Base-by-base conservation (phyloP, 2,113 vertebrate genomes). In the Vidua chalybeata region DNA sequence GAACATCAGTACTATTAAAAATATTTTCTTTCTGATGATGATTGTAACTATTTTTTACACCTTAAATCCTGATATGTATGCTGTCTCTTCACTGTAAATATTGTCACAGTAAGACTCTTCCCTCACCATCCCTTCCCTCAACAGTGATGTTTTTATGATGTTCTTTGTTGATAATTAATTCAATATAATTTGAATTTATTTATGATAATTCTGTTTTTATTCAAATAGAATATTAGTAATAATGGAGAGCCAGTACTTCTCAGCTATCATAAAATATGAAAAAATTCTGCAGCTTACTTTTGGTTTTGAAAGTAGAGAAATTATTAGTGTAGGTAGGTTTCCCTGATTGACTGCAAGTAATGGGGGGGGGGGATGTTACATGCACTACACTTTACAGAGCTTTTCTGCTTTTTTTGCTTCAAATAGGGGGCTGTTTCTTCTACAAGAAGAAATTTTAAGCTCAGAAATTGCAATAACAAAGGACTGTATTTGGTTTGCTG, bases 341-440 rank as follows among this genome's bases (percentile, higher is more conserved):
- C n/a, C 33, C 20, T 73, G 33, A 6, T 37, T 0, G 0, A 1
- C 43, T 66, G 27, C 54, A 51, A 82, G 39, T 56, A 39, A 17
- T 28, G 8, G 56, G 6, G 13, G 27, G 27, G 6, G 3, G 27
- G 35, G 6, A 2, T 24, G 14, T 84, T 81, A 31, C 5, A 30
- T n/a, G 45, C 43, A 17, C 43, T 62, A 15, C 19, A 72, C 16
- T 87, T 82, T 15, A 37, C n/a, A 35, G 15, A 80, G 18, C 10
- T 76, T 1, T 16, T n/a, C 0, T 76, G 17, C 54, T 61, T 33
- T 67, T 64, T 78, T 64, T 49, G 2, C 41, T 63, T 55, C 67
- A 33, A 62, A 55, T 20, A 15, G 9, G 14, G 26, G 8, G 3
- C 33, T 49, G 6, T 43, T 84, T 84, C 19, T 87, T 76, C 37